Evolutionary conservation across 2,888 invertebrate genomes (phyloP).

Genomic region (Nephrotoma flavescens): DNA sequence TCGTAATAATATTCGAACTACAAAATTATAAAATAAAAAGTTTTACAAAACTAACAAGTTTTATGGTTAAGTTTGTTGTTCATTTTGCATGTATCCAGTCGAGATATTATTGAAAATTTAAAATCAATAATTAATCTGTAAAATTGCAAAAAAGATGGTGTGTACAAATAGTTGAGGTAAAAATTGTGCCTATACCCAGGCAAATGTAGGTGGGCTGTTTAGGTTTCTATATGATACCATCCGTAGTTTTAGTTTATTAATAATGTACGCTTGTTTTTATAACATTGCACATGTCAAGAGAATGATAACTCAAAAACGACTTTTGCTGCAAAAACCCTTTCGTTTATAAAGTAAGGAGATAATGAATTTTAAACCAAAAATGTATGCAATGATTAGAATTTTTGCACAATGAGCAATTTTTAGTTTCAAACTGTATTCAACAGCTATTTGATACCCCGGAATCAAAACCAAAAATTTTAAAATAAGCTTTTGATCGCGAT

Average conservation of each 20-base stretch:
- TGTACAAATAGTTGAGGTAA: background rate
- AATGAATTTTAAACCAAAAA: too few species aligned
- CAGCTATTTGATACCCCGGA: too few species aligned
- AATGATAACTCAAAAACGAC: background rate
- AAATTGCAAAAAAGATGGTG: background rate
- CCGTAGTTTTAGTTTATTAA: background rate
- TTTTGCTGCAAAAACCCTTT: too few species aligned
- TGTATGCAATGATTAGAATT: too few species aligned
- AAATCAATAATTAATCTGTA: background rate
- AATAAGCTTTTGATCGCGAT: too few species aligned
- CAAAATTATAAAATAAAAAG: background rate
- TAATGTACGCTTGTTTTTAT: background rate
- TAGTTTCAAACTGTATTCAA: too few species aligned
- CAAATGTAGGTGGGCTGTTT: background rate
- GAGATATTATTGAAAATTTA: background rate
- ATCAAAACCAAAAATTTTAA: too few species aligned
- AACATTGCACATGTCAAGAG: background rate
- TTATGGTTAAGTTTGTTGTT: background rate
- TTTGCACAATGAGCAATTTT: too few species aligned
- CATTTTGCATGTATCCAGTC: background rate
- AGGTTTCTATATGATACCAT: background rate
- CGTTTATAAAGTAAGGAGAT: too few species aligned
- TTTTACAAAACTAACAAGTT: background rate
- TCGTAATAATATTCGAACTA: background rate
- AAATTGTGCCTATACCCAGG: background rate